A percentile compares a stretch with the other conserved stretches of the same genome.
phyloP scores from a whole-genome alignment of 2,888 invertebrate genomes.

The Nectonema munidae region DNA sequence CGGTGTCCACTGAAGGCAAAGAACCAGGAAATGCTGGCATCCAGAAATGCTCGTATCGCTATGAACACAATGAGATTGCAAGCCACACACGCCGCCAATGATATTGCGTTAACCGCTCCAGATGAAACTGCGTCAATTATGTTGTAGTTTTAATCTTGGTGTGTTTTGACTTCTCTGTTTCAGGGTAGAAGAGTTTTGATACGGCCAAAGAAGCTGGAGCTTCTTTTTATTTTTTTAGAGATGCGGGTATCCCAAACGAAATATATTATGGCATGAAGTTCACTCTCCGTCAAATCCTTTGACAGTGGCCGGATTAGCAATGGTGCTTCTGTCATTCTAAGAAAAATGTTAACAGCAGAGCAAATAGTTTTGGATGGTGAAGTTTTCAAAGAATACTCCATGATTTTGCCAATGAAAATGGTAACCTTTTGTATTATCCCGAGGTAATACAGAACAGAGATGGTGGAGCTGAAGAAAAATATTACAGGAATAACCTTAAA shows the following conservation, averaged over 20 bases:
- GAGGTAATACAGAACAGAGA: constrained; percentile 15
- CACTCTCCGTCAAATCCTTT: constrained; percentile 47
- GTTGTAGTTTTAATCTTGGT: constrained; percentile 40
- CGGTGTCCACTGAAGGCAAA: constrained; percentile 48
- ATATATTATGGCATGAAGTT: constrained; percentile 63
- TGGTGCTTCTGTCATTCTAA: constrained; percentile 71
- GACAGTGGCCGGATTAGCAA: constrained; percentile 57
- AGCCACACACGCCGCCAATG: constrained; percentile 47
- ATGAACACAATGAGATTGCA: constrained; percentile 71
- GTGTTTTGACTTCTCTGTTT: constrained; percentile 44
- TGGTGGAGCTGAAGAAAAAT: constrained; percentile 16
- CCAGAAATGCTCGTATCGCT: constrained; percentile 48
- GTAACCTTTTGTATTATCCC: constrained; percentile 31
- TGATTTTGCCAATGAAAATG: constrained; percentile 20
- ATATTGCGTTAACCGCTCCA: constrained; percentile 47
- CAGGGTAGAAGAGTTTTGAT: constrained; percentile 62
- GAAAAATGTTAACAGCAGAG: constrained; percentile 61
- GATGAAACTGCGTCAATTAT: constrained; percentile 58
- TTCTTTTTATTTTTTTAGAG: constrained; percentile 71
- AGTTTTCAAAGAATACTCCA: constrained; percentile 38
- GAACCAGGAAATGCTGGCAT: constrained; percentile 44
- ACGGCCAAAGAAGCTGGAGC: constrained; percentile 65
- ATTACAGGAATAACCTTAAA: constrained; percentile 33
- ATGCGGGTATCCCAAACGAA: constrained; percentile 75
- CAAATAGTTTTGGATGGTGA: constrained; percentile 75